These are phyloP conservation scores for Antechinus stuartii DNA, from an alignment of 2,113 vertebrate genomes.

Conservation along the genomic window DNA sequence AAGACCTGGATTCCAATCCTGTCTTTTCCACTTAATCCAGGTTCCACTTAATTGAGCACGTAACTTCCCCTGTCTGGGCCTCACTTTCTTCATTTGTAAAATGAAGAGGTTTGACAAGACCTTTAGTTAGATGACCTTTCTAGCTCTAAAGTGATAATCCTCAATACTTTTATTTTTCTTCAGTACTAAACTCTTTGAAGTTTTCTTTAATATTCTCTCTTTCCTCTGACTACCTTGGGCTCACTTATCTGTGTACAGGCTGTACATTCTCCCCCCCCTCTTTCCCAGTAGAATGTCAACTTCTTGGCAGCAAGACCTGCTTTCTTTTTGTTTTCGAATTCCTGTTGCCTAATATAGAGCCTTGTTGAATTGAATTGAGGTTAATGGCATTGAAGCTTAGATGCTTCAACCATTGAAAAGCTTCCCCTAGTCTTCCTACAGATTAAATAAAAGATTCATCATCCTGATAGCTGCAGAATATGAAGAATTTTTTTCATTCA, in stretches of 20 bases:
- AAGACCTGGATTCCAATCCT: neutral
- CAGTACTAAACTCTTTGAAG: neutral
- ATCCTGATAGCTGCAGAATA: neutral
- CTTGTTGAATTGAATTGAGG: neutral
- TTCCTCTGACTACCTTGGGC: neutral
- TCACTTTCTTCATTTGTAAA: neutral
- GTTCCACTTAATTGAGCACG: neutral
- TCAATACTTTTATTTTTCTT: neutral
- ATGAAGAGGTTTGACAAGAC: neutral
- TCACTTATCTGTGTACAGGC: neutral
- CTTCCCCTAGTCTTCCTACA: neutral
- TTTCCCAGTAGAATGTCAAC: neutral
- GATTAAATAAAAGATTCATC: conserved; percentile 25
- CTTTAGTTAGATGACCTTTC: neutral
- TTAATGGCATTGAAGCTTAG: neutral
- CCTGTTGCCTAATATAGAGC: neutral
- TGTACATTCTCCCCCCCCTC: too few relatives aligned
- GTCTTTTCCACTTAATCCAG: neutral
- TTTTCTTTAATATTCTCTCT: neutral
- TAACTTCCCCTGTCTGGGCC: neutral
- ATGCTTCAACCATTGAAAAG: neutral
- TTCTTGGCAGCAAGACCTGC: neutral
- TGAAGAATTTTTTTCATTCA: neutral
- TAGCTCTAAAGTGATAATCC: neutral
- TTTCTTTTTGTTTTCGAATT: neutral